These are phyloP conservation scores for Tetramorium bicarinatum DNA, from an alignment of 2,888 invertebrate genomes.

Conservation along the genomic window DNA sequence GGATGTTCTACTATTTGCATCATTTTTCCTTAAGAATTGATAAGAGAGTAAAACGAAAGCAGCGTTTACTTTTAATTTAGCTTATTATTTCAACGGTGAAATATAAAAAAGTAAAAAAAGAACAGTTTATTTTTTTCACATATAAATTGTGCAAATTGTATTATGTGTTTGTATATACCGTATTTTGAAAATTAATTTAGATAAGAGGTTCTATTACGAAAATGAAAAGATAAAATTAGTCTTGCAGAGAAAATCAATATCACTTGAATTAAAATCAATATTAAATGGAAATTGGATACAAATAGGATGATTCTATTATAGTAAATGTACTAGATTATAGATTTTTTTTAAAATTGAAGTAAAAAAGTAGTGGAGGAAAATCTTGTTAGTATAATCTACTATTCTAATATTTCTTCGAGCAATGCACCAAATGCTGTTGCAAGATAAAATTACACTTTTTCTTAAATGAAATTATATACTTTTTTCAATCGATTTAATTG, in stretches of 20 bases:
- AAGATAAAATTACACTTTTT: background rate
- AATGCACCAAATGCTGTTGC: background rate
- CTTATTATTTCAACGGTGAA: background rate
- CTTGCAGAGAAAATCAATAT: background rate
- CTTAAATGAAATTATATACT: background rate
- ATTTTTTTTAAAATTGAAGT: background rate
- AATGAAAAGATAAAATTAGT: background rate
- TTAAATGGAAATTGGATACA: background rate
- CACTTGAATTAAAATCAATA: background rate
- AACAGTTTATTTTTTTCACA: too few relatives aligned
- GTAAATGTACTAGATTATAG: background rate
- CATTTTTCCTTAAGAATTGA: constrained; percentile 30
- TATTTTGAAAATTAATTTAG: background rate
- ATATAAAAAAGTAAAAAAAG: background rate
- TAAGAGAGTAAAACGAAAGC: background rate
- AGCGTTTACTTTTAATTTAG: background rate
- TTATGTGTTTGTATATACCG: too few relatives aligned
- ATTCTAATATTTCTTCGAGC: background rate
- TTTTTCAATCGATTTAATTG: background rate
- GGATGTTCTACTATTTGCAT: background rate
- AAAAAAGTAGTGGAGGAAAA: background rate
- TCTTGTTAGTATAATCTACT: background rate
- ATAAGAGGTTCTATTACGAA: background rate
- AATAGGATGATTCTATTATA: background rate
- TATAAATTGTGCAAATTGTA: background rate